These are phyloP conservation scores for Colostygia pectinataria DNA, from an alignment of 2,888 invertebrate species.

Conservation along the genomic window DNA sequence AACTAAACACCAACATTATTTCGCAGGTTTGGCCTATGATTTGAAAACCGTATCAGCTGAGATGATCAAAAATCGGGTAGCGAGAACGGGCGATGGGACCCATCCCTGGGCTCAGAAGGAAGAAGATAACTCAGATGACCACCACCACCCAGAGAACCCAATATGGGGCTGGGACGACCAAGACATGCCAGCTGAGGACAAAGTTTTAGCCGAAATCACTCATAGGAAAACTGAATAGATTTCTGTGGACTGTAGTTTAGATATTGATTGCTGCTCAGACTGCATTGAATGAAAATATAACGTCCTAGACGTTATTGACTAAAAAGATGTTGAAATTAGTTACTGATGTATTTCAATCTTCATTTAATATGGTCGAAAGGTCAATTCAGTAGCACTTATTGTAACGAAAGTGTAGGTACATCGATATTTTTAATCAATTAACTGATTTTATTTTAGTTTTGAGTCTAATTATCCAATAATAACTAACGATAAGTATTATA, in stretches of 20 bases:
- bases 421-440: no score
- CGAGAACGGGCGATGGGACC: constrained; percentile 89
- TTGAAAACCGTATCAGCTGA: constrained; percentile 89
- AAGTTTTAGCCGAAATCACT: constrained; percentile 72
- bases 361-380: no score
- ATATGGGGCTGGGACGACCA: constrained; percentile 93
- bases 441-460: no score
- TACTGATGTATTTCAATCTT: no score
- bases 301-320: no score
- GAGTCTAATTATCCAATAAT: no score
- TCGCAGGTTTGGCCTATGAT: constrained; percentile 91
- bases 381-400: no score
- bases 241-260: background rate
- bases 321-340: no score
- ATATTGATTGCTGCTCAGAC: background rate
- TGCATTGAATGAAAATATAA: no score
- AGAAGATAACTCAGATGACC: constrained; percentile 58
- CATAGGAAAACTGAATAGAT: constrained; percentile 58
- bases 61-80: constrained; percentile 86
- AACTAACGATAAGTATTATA: no score
- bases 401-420: no score
- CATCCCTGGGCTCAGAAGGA: constrained; percentile 63
- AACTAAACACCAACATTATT: background rate
- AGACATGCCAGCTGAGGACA: constrained; percentile 88
- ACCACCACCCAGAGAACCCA: constrained; percentile 79